phyloP scores from a whole-genome alignment of 2,113 vertebrate species.

The Pluvianellus socialis region DNA sequence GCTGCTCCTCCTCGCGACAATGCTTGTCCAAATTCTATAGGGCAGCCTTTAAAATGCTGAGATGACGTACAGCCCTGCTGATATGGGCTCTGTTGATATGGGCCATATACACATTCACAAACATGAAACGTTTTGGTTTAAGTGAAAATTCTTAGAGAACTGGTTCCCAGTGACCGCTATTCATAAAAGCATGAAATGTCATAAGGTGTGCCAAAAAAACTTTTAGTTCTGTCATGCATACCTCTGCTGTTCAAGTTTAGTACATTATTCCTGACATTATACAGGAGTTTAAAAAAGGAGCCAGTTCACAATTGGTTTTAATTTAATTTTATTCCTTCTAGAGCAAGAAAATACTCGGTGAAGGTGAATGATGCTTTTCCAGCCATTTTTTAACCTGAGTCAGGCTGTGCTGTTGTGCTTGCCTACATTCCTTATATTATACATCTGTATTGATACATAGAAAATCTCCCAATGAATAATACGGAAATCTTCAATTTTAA shows the following conservation, averaged over 20 bases:
- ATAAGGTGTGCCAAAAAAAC: background rate
- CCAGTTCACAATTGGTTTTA: background rate
- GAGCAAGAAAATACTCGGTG: background rate
- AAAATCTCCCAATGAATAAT: background rate
- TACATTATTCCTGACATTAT: background rate
- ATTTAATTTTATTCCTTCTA: background rate
- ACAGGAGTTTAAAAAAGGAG: background rate
- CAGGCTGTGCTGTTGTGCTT: background rate
- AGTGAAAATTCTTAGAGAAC: background rate
- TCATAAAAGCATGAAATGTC: background rate
- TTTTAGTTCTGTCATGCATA: background rate
- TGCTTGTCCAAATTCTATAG: background rate
- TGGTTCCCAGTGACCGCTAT: background rate
- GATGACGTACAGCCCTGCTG: background rate
- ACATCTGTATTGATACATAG: background rate
- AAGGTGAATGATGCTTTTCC: background rate
- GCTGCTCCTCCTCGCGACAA: background rate
- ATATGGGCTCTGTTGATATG: background rate
- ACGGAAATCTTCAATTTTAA: background rate
- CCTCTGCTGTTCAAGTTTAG: background rate
- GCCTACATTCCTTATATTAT: background rate
- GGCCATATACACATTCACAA: background rate
- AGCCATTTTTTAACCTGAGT: background rate
- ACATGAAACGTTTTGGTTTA: background rate
- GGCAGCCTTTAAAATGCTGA: background rate